phyloP scores from a whole-genome alignment of 2,888 invertebrate genomes.

The Metacarcinus magister region DNA sequence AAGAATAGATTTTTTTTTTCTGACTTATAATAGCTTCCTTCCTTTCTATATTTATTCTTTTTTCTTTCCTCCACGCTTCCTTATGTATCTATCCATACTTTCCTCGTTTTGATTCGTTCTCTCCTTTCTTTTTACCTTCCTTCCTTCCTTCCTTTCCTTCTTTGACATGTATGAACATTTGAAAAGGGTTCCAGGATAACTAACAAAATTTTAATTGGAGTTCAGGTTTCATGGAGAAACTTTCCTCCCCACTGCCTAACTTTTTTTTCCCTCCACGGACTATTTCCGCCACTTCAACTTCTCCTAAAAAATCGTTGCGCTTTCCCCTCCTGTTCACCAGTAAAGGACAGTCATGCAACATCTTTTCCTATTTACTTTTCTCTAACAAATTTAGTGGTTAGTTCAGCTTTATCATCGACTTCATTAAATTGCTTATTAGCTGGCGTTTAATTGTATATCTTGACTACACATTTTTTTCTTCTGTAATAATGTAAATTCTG shows the following conservation, averaged over 20 bases:
- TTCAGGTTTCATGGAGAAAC: not conserved
- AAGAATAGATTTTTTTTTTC: not conserved
- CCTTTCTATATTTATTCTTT: not conserved
- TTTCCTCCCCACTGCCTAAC: not conserved
- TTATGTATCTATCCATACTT: not conserved
- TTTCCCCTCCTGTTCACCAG: not conserved
- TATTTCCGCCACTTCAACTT: not conserved
- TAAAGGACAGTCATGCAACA: not conserved
- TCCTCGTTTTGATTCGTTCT: not conserved
- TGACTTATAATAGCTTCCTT: not conserved
- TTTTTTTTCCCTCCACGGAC: not conserved
- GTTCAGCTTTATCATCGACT: not conserved
- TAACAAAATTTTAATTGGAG: not conserved
- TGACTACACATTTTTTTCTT: not conserved
- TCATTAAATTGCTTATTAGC: not conserved
- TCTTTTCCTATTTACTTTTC: not conserved
- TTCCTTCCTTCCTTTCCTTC: not conserved
- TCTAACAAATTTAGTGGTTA: not conserved
- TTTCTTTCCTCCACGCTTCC: not conserved
- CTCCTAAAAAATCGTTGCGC: not conserved
- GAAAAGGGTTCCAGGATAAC: not conserved
- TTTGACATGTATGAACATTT: not conserved
- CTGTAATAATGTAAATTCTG: not conserved
- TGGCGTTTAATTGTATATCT: not conserved
- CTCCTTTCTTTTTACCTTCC: not conserved